Conservation (phyloP, 2,888 invertebrate genomes). For the Atrina japonica region DNA sequence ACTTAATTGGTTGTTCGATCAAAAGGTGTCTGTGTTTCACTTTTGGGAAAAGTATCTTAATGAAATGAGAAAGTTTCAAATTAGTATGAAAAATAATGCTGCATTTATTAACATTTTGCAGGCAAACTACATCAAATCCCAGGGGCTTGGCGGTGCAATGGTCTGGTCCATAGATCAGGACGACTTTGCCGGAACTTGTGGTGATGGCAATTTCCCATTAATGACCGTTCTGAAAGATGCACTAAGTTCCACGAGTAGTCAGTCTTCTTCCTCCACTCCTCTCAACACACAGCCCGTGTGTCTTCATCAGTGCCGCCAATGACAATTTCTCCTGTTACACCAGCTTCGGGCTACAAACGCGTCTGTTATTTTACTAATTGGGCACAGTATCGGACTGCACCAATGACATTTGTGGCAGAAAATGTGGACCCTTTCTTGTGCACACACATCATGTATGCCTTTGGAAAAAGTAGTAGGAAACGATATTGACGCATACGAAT, state of each 20-base stretch:
- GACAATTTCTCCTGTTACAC: too few relatives aligned
- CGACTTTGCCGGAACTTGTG: slow-evolving; percentile 32
- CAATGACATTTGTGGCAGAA: slow-evolving; percentile 95
- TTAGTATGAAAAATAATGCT: too few relatives aligned
- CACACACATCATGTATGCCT: slow-evolving; percentile 97
- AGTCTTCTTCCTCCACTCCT: too few relatives aligned
- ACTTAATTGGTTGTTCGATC: slow-evolving; percentile 4
- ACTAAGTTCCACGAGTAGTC: too few relatives aligned
- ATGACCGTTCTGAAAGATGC: too few relatives aligned
- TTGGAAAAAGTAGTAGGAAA: slow-evolving; percentile 98
- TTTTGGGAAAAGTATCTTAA: too few relatives aligned
- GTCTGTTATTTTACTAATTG: slow-evolving; percentile 99
- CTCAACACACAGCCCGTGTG: too few relatives aligned
- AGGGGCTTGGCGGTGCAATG: slow-evolving; percentile 37
- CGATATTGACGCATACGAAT: slow-evolving; percentile 93
- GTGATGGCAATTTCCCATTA: too few relatives aligned
- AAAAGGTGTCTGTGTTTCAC: too few relatives aligned
- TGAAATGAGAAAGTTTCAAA: too few relatives aligned
- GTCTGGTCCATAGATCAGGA: slow-evolving; percentile 37
- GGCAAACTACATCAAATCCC: slow-evolving; percentile 25
- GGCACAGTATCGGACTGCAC: slow-evolving; percentile 96
- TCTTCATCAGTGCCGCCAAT: too few relatives aligned
- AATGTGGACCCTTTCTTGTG: slow-evolving; percentile 96
- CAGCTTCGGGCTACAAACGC: slow-evolving; percentile 46
- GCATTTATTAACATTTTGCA: background rate